Evolutionary conservation across 2,797 vertebrate genomes (phyloP).

Genomic region (Luscinia luscinia): DNA sequence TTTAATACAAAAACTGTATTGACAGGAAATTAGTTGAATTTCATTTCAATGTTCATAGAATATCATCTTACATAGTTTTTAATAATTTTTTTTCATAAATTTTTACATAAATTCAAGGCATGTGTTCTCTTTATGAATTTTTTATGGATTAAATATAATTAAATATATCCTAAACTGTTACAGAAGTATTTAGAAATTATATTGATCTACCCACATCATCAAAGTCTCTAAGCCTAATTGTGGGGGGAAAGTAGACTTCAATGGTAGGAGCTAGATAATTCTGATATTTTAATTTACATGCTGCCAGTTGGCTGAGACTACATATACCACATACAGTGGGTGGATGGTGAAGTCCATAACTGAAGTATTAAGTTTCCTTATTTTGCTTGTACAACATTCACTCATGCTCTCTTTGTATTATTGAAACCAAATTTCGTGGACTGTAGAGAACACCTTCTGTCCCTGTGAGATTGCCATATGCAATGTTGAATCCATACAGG

Average conservation of each 20-base stretch:
- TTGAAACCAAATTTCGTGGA: background rate
- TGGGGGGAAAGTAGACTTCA: background rate
- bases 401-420: background rate
- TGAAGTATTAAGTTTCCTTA: background rate
- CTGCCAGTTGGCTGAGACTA: conserved; percentile 15
- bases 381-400: background rate
- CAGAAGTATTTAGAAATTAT: conserved; percentile 1
- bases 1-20: background rate
- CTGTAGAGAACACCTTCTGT: background rate
- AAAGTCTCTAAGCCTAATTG: background rate
- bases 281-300: conserved; percentile 8
- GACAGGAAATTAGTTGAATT: background rate
- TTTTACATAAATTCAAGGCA: background rate
- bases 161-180: background rate
- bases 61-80: background rate
- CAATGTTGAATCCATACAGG: background rate
- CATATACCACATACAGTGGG: background rate
- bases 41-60: background rate
- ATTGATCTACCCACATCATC: conserved; percentile 1
- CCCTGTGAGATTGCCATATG: background rate
- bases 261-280: conserved; percentile 10
- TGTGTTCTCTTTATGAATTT: background rate
- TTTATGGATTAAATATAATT: background rate
- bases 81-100: background rate
- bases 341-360: background rate